Evolutionary conservation across 2,797 vertebrate genomes (phyloP).

Genomic region (Leontopithecus rosalia): DNA sequence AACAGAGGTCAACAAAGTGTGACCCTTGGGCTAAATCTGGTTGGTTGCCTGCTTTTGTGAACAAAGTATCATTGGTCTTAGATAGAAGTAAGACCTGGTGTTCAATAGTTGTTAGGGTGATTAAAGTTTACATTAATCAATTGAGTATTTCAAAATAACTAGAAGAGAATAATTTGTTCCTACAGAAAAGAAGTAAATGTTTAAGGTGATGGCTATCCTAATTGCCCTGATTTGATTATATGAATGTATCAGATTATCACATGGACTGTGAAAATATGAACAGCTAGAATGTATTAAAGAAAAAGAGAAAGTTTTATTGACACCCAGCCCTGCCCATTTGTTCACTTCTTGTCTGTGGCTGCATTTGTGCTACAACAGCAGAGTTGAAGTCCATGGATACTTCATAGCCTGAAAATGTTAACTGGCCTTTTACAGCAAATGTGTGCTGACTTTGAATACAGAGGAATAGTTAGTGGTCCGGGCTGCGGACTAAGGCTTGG

Average conservation of each 20-base stretch:
- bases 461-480: not conserved
- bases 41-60: not conserved
- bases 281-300: not conserved
- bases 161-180: not conserved
- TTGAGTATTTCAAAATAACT: not conserved
- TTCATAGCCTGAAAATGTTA: not conserved
- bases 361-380: not conserved
- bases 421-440: not conserved
- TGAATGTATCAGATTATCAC: not conserved
- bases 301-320: not conserved
- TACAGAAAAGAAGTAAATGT: not conserved
- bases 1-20: not conserved
- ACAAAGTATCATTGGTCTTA: not conserved
- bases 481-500: not conserved
- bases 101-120: not conserved
- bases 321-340: not conserved
- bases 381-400: not conserved
- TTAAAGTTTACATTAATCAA: not conserved
- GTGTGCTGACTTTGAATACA: accelerated
- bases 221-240: not conserved
- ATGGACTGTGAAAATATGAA: not conserved
- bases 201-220: not conserved
- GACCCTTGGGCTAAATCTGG: not conserved
- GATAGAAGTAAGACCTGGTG: not conserved
- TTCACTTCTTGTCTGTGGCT: not conserved